Percentiles rank a stretch among this genome's conserved stretches.
Conservation (phyloP, 2,113 vertebrate species). For the Oxyruncus cristatus region DNA sequence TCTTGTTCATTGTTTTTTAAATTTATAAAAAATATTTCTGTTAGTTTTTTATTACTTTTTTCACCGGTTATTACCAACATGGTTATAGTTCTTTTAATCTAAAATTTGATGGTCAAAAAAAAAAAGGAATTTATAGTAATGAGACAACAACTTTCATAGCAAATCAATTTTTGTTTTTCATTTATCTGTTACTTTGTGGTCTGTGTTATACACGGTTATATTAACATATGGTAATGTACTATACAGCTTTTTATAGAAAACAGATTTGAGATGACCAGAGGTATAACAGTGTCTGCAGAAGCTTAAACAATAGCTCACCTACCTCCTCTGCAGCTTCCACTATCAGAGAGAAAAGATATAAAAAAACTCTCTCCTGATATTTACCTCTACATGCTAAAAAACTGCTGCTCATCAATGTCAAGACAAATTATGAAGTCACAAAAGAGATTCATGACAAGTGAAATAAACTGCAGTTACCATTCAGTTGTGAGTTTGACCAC, state of each 20-base stretch:
- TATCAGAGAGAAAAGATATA: not conserved
- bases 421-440: not conserved
- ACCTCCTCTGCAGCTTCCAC: not conserved
- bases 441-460: not conserved
- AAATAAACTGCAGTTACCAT: not conserved
- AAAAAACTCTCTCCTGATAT: not conserved
- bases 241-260: not conserved
- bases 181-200: not conserved
- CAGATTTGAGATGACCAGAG: not conserved
- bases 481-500: not conserved
- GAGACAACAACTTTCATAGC: not conserved
- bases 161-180: not conserved
- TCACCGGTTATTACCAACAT: not conserved
- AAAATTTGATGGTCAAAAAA: not conserved
- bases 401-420: not conserved
- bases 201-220: not conserved
- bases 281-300: not conserved
- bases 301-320: not conserved
- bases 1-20: not conserved
- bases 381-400: not conserved
- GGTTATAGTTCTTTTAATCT: not conserved
- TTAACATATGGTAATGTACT: not conserved
- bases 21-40: not conserved
- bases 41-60: not conserved
- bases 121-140: not conserved